Percentiles rank a stretch among this genome's conserved stretches.
These are phyloP conservation scores for Thereuonema tuberculata DNA, from an alignment of 1,140 invertebrate genomes.

Conservation along the genomic window DNA sequence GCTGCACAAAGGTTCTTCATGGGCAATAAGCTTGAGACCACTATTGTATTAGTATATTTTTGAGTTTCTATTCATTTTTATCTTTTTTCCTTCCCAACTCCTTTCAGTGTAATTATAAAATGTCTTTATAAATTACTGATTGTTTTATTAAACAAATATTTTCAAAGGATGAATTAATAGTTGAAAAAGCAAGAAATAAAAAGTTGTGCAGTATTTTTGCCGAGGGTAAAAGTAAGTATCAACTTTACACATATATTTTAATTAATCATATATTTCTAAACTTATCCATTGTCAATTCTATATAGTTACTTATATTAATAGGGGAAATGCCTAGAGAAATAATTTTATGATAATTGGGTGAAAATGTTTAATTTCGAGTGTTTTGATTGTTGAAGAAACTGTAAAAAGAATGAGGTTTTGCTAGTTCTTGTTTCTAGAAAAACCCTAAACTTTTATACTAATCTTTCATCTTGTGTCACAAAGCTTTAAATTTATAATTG, in stretches of 20 bases:
- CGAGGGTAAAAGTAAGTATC: constrained; percentile 59
- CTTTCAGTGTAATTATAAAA: too few species aligned
- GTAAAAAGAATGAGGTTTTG: constrained; percentile 11
- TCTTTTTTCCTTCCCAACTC: too few species aligned
- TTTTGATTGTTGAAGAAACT: constrained; percentile 10
- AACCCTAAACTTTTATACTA: too few species aligned
- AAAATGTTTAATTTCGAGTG: constrained; percentile 14
- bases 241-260: constrained; percentile 12
- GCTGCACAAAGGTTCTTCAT: too few species aligned
- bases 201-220: constrained; percentile 57
- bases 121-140: too few species aligned
- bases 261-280: neutral
- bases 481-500: too few species aligned
- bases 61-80: too few species aligned
- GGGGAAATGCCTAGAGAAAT: constrained; percentile 11
- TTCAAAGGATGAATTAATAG: constrained; percentile 42
- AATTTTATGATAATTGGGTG: constrained; percentile 11
- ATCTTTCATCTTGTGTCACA: too few species aligned
- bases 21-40: too few species aligned
- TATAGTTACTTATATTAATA: neutral
- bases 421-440: too few species aligned
- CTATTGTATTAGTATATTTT: too few species aligned
- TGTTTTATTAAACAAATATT: too few species aligned
- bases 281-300: constrained; percentile 1
- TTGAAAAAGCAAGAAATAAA: constrained; percentile 60